Base-by-base conservation (phyloP, 2,797 vertebrate species). In the Tadarida brasiliensis region DNA sequence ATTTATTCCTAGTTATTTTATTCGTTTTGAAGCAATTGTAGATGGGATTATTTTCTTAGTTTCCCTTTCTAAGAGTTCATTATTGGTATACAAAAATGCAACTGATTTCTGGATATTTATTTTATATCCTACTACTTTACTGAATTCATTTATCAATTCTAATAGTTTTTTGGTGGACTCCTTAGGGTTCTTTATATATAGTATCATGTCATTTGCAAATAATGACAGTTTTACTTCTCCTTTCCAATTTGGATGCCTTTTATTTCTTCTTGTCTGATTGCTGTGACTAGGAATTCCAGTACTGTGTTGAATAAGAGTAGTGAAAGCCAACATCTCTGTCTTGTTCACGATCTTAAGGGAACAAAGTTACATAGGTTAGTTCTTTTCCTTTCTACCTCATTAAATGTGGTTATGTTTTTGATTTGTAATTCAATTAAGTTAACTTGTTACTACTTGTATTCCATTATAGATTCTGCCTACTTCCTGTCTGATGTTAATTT, bases 401-500 rank as follows among this genome's bases (percentile, higher is more conserved):
- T 81, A 35, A 56, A 14, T 80, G n/a, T 51, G 57, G 11, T 86
- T 59, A 47, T 92, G 7, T 73, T 91, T 59, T 78, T 87, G 65
- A 91, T 77, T 93, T 91, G 47, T 67, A 65, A 71, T 78, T 73
- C 47, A 71, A 2, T 56, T 87, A 92, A 20, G 7, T 65, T 73
- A 65, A 67, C 87, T 88, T 95, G 77, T 80, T 88, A 47, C 57
- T 15, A 59, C 28, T 73, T 83, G 24, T 54, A 47, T 91, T 61
- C 70, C 71, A 51, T 87, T 87, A 17, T 87, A 56, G 57, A 83
- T 35, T 93, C 44, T 95, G n/a, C 28, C 28, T 14, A 91, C 22
- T 87, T 96, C 24, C 28, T 80, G 19, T 33, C 47, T 80, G 49
- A 26, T 83, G 87, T 87, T 71, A 76, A 22, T 85, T 70, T 54